Evolutionary conservation across 2,797 vertebrate species (phyloP), one percentile per base, ranked within the genome.

Genomic region (Leucoraja ocellata): DNA sequence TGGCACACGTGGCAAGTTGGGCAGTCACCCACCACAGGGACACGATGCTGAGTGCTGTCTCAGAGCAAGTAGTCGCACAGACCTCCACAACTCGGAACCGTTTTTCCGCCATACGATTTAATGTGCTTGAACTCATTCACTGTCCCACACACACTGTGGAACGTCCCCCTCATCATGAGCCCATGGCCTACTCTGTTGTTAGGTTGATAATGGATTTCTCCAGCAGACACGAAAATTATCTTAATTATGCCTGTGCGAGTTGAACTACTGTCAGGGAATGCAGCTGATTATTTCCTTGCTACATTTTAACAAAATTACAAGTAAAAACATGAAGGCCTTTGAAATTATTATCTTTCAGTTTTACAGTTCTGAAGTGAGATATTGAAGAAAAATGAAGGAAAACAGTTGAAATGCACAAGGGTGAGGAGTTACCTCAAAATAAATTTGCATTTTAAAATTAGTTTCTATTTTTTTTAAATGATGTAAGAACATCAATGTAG

Each of bases 161-260:
- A 77, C 76, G 11, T 14, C 28, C 28, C 6, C 80, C 39, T 81
- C 36, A 54, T 18, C 8, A 8, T 83, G 21, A 83, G 10, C 46
- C 46, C 80, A 54, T 54, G 23, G 0, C 80, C 58, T 2, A 2
- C 14, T 54, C 58, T 86, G 83, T 58, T n/a, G 54, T 86, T 86
- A n/a, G 61, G n/a, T 28, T 61, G 54, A 4, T 1, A n/a, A 25
- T 61, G 83, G 1, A 63, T 63, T 86, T n/a, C 46, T 28, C 25
- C 81, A 63, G 58, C 58, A 86, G 79, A 54, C 79, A 63, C 25
- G 61, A 86, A 63, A 63, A 86, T n/a, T 63, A 58, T 63, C 83
- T 86, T 86, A n/a, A 86, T 86, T 86, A 86, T 86, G 54, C 16
- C 83, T n/a, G 83, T 25, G 58, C 16, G 83, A 86, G 28, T 63